A percentile compares a stretch with the other conserved stretches of the same genome.
phyloP scores from a whole-genome alignment of 2,113 vertebrate species.

The Acanthisitta chloris region DNA sequence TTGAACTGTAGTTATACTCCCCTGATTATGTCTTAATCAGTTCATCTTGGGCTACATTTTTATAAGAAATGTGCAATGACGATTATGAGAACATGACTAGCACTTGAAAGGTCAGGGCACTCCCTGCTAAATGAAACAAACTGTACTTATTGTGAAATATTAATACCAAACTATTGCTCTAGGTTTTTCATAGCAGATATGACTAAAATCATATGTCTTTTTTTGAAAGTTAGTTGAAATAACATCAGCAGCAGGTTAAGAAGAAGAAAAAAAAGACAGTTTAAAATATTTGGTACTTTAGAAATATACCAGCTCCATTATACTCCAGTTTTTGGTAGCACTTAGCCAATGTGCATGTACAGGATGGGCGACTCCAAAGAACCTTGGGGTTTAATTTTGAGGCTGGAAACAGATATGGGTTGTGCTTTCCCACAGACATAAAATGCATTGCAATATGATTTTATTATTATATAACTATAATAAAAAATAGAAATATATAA shows the following conservation, averaged over 20 bases:
- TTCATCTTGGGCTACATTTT: background rate
- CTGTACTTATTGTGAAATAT: background rate
- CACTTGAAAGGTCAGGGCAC: background rate
- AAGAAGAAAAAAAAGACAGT: background rate
- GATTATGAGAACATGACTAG: background rate
- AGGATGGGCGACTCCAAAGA: background rate
- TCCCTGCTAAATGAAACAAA: background rate
- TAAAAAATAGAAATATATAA: background rate
- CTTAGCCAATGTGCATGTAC: background rate
- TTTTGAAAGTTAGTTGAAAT: background rate
- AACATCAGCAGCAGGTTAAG: background rate
- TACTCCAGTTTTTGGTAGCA: background rate
- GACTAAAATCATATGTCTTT: background rate
- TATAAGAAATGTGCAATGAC: background rate
- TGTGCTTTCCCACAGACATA: background rate
- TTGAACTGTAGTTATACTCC: background rate
- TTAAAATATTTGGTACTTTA: background rate
- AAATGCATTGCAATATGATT: background rate
- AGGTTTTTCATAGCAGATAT: background rate
- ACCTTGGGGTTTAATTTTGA: background rate
- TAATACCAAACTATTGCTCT: background rate
- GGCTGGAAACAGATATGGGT: background rate
- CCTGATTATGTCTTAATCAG: background rate
- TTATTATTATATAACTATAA: background rate
- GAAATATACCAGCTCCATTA: background rate